A percentile compares a stretch with the other conserved stretches of the same genome.
These are phyloP conservation scores for Brachionichthys hirsutus DNA, from an alignment of 2,113 vertebrate genomes.

Conservation along the genomic window DNA sequence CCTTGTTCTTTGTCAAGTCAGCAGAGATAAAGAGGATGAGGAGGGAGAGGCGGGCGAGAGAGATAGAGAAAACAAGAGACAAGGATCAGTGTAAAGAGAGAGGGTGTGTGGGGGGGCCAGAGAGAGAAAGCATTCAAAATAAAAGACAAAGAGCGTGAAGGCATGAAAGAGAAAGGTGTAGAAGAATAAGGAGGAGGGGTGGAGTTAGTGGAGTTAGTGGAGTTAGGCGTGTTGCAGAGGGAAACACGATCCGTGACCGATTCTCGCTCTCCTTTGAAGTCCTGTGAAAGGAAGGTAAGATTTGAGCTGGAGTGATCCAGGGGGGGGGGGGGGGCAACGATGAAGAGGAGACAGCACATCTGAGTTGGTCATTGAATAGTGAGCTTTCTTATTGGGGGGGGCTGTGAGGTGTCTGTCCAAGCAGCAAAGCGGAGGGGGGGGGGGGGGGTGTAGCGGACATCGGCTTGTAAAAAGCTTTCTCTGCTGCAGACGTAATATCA, in stretches of 20 bases:
- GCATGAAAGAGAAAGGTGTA: conserved; percentile 28
- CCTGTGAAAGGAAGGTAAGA: conserved; percentile 38
- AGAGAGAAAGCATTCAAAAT: conserved; percentile 41
- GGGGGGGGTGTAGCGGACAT: conserved; percentile 22
- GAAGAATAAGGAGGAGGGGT: conserved; percentile 29
- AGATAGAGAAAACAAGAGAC: conserved; percentile 41
- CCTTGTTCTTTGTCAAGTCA: conserved; percentile 76
- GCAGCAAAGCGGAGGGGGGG: conserved; percentile 30
- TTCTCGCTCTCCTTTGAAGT: conserved; percentile 60
- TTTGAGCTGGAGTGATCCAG: conserved; percentile 52
- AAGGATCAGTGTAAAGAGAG: conserved; percentile 30
- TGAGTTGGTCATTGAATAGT: conserved; percentile 67
- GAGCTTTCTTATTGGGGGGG: conserved; percentile 54
- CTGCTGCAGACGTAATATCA: neutral
- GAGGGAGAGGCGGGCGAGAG: conserved; percentile 40
- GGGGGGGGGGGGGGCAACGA: conserved; percentile 23
- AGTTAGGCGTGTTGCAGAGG: conserved; percentile 43
- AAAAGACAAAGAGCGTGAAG: conserved; percentile 44
- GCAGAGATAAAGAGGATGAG: conserved; percentile 68
- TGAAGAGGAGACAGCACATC: conserved; percentile 37
- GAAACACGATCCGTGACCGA: conserved; percentile 51
- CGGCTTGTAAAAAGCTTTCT: conserved; percentile 1
- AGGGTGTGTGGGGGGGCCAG: conserved; percentile 34
- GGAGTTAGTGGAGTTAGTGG: no score
- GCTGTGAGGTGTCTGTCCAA: conserved; percentile 28